Evolutionary conservation across 2,888 invertebrate species (phyloP), one percentile per base, ranked within the genome.

Genomic region (Steromphala cineraria): DNA sequence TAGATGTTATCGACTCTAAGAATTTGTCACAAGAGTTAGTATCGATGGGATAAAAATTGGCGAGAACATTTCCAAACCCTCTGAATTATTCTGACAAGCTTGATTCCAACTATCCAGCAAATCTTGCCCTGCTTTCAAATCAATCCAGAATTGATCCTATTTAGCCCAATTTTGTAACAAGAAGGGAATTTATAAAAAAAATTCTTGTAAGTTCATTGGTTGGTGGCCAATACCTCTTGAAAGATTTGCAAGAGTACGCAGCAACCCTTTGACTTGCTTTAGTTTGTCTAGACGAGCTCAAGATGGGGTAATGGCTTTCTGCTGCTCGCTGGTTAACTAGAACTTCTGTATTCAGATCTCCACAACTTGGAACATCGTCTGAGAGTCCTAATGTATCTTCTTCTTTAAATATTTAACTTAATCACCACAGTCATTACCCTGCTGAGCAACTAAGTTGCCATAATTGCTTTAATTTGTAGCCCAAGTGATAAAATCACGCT

Each of bases 401-500:
- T 62, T 62, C 62, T 62, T 62, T 24, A 62, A 62, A 62, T 62
- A 62, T 62, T 62, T 62, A 62, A 62, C 62, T 62, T 62, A 62
- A 62, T 62, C 24, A 62, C 62, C 62, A 15, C 28, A 28, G 24
- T 62, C 62, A 62, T 62, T 62, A 62, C 62, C 4, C 62, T 24
- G 24, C 28, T 62, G 62, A 10, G 62, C 21, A 62, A 28, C 62
- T 24, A 21, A 62, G 28, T 62, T 62, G 28, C 28, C 28, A 28
- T 62, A 62, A 62, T 62, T 62, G 62, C 21, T 62, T 24, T 62
- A 62, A 62, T 24, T 62, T 62, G 62, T 62, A 62, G 62, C 24
- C 13, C 28, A 62, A 28, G 62, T 28, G 62, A 62, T 62, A 17
- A 5, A 62, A 62, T 62, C 28, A 62, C 62, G 5, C 62, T 24